A percentile compares a stretch with the other conserved stretches of the same genome.
phyloP scores from a whole-genome alignment of 2,797 vertebrate genomes.

The Sciurus carolinensis region DNA sequence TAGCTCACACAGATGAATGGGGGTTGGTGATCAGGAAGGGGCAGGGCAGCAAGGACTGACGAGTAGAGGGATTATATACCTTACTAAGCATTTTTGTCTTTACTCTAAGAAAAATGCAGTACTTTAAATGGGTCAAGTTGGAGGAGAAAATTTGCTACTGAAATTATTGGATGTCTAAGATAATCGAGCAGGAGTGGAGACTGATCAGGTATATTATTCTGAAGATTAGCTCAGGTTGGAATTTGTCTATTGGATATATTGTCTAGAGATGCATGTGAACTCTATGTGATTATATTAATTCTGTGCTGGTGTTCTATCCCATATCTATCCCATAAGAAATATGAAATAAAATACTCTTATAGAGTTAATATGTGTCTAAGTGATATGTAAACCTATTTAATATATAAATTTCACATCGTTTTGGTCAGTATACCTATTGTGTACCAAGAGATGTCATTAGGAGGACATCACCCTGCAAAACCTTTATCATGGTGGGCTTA shows the following conservation, averaged over 20 bases:
- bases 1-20: background rate
- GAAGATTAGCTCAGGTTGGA: background rate
- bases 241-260: background rate
- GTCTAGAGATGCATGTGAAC: background rate
- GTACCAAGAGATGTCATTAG: background rate
- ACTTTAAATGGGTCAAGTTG: background rate
- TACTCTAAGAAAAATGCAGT: background rate
- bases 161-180: background rate
- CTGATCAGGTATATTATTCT: background rate
- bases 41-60: background rate
- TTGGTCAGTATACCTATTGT: background rate
- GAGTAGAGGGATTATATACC: background rate
- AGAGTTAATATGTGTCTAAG: background rate
- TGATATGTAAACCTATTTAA: background rate
- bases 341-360: background rate
- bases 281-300: background rate
- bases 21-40: accelerated
- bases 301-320: background rate
- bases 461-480: background rate
- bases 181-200: background rate
- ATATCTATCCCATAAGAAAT: background rate
- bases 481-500: background rate
- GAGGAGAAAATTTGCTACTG: background rate
- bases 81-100: background rate
- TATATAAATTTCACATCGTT: background rate